Conservation (phyloP, 2,797 vertebrate species). For the Alcedo atthis region DNA sequence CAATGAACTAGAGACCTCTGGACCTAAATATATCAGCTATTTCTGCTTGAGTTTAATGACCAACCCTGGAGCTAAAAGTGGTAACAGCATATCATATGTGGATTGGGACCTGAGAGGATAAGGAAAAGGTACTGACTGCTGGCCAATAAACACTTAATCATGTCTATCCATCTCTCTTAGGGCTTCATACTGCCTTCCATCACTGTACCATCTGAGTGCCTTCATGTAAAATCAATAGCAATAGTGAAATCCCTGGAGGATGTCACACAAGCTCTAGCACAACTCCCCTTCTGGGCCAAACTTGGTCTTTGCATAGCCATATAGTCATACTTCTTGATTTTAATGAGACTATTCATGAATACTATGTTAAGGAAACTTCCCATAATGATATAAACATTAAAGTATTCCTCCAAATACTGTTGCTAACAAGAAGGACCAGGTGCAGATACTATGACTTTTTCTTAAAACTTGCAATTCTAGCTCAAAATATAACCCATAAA, state of each 20-base stretch:
- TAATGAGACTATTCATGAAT: not conserved
- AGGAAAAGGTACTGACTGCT: slow-evolving; percentile 47
- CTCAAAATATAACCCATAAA: not conserved
- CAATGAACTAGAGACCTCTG: slow-evolving; percentile 44
- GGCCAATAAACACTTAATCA: slow-evolving; percentile 61
- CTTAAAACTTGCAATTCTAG: not conserved
- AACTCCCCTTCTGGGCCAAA: not conserved
- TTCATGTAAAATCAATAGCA: slow-evolving; percentile 47
- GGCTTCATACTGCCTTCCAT: slow-evolving; percentile 34
- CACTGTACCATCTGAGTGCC: not conserved
- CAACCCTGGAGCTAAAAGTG: slow-evolving; percentile 30
- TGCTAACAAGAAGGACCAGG: not conserved
- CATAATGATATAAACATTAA: not conserved
- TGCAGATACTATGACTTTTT: not conserved
- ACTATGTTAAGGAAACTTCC: not conserved
- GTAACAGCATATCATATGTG: slow-evolving; percentile 50
- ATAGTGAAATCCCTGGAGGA: not conserved
- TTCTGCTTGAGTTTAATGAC: slow-evolving; percentile 46
- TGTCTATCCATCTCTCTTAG: slow-evolving; percentile 44
- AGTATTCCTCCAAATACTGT: not conserved
- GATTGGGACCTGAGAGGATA: slow-evolving; percentile 38
- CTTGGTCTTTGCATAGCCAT: not conserved
- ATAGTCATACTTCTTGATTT: not conserved
- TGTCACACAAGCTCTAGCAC: not conserved
- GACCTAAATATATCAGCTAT: slow-evolving; percentile 51